phyloP scores from a whole-genome alignment of 2,888 invertebrate species.

The Clostera curtula region DNA sequence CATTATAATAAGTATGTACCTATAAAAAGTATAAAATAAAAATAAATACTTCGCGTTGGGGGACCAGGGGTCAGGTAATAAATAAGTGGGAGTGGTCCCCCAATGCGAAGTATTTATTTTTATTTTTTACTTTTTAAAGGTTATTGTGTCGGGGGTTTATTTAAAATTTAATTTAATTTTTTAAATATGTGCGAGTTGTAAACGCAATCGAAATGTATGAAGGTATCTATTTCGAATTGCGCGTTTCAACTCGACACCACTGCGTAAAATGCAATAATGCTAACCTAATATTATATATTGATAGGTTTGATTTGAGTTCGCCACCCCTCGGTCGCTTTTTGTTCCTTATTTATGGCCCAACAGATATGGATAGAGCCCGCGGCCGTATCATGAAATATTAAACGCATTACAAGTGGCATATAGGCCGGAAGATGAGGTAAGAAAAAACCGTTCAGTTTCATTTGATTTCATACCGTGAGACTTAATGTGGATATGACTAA shows the following conservation, averaged over 20 bases:
- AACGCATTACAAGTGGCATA: constrained; percentile 73
- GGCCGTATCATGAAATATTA: constrained; percentile 74
- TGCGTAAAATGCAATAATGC: constrained; percentile 36
- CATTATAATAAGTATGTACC: too few species aligned
- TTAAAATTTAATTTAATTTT: too few species aligned
- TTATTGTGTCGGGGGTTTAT: too few species aligned
- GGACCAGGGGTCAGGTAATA: too few species aligned
- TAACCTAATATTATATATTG: constrained; percentile 68
- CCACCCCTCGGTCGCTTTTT: constrained; percentile 51
- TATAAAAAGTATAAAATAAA: too few species aligned
- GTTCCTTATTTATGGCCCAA: constrained; percentile 64
- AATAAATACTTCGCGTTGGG: too few species aligned
- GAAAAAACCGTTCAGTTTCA: constrained; percentile 60
- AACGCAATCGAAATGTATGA: too few species aligned
- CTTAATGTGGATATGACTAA: constrained; percentile 27
- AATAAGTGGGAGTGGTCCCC: too few species aligned
- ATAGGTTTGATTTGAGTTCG: constrained; percentile 57
- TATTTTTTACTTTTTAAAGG: too few species aligned
- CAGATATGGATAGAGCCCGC: constrained; percentile 64
- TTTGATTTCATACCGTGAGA: constrained; percentile 34
- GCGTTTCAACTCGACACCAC: constrained; percentile 21
- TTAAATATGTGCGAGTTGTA: too few species aligned
- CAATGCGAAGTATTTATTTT: too few species aligned
- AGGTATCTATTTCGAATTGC: too few species aligned
- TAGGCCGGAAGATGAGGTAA: constrained; percentile 67